A percentile compares a stretch with the other conserved stretches of the same genome.
Conservation (phyloP, 2,797 vertebrate genomes). For the Notolepis coatsorum region DNA sequence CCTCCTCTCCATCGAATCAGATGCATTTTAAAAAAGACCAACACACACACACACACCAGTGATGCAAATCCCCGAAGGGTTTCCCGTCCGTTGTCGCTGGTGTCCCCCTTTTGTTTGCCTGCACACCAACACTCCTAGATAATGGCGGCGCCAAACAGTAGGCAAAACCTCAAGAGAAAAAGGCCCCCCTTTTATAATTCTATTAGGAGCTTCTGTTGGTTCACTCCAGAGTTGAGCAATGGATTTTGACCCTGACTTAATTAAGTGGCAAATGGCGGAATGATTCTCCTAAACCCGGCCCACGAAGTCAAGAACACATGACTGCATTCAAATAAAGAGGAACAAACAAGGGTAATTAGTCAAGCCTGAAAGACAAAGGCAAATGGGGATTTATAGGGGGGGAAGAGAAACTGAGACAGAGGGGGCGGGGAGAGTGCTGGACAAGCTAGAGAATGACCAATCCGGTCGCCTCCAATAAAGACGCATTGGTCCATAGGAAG, state of each 20-base stretch:
- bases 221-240: slow-evolving; percentile 71
- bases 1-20: slow-evolving; percentile 26
- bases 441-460: slow-evolving; percentile 67
- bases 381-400: slow-evolving; percentile 75
- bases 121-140: slow-evolving; percentile 51
- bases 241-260: slow-evolving; percentile 83
- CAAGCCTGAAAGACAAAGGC: slow-evolving; percentile 85
- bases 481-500: slow-evolving; percentile 62
- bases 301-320: slow-evolving; percentile 85
- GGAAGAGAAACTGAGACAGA: slow-evolving; percentile 66
- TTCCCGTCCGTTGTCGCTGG: slow-evolving; percentile 57
- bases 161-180: slow-evolving; percentile 43
- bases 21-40: too few species aligned
- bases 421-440: slow-evolving; percentile 61
- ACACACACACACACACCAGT: slow-evolving; percentile 26
- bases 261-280: slow-evolving; percentile 85
- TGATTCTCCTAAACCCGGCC: slow-evolving; percentile 83
- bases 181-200: slow-evolving; percentile 77
- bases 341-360: slow-evolving; percentile 90
- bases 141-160: slow-evolving; percentile 66
- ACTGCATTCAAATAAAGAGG: slow-evolving; percentile 85
- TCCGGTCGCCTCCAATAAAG: slow-evolving; percentile 67
- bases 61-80: slow-evolving; percentile 55
- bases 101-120: slow-evolving; percentile 70
- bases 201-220: slow-evolving; percentile 72